phyloP scores from a whole-genome alignment of 2,113 vertebrate species.

The Laticauda colubrina region DNA sequence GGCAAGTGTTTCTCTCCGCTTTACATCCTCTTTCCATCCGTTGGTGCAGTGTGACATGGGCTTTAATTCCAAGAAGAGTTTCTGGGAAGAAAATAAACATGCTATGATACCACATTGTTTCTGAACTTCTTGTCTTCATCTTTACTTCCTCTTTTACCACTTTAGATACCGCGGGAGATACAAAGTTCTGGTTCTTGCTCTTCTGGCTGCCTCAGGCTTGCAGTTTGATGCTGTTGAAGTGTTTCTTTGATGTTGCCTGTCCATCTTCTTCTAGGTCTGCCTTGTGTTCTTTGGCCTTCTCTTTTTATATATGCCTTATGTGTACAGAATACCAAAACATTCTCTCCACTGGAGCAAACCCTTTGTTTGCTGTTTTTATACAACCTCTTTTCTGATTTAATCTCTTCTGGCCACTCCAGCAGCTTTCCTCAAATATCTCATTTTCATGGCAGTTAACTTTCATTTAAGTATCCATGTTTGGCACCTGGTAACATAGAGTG shows the following conservation, averaged over 20 bases:
- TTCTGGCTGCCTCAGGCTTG: not conserved
- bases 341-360: not conserved
- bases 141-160: not conserved
- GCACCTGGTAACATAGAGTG: not conserved
- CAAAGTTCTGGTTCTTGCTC: not conserved
- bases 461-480: not conserved
- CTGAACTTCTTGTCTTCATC: not conserved
- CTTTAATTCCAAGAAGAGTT: not conserved
- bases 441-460: not conserved
- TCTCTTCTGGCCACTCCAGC: not conserved
- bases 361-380: not conserved
- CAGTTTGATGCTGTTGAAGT: not conserved
- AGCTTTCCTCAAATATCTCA: not conserved
- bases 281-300: not conserved
- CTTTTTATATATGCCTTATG: not conserved
- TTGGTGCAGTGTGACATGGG: too few species aligned
- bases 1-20: too few species aligned
- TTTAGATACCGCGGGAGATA: not conserved
- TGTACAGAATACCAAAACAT: too few species aligned
- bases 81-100: not conserved
- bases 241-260: not conserved
- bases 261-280: not conserved
- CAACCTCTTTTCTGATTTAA: not conserved
- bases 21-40: too few species aligned
- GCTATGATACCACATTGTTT: not conserved